A percentile compares a stretch with the other conserved stretches of the same genome.
Evolutionary conservation across 2,888 invertebrate genomes (phyloP).

Genomic region (Timandra comae): DNA sequence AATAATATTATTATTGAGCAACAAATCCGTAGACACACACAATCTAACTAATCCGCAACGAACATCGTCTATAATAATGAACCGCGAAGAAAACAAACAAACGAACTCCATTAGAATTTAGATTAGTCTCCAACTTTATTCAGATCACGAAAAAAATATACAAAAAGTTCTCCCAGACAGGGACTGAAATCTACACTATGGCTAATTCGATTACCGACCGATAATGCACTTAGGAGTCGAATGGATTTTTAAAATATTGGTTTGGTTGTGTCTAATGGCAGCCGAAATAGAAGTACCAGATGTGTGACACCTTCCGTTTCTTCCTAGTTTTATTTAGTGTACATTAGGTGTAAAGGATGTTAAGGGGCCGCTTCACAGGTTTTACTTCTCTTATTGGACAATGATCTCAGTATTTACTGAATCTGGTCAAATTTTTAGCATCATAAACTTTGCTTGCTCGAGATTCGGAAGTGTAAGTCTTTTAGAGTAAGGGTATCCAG

Average conservation of each 20-base stretch:
- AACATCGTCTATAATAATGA: too few relatives aligned
- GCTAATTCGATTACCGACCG: constrained; percentile 19
- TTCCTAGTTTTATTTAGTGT: background rate
- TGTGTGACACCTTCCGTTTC: too few relatives aligned
- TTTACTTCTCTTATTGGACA: background rate
- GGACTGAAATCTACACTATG: constrained; percentile 17
- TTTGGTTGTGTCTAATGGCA: too few relatives aligned
- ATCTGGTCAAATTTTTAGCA: too few relatives aligned
- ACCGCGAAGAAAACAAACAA: constrained; percentile 18
- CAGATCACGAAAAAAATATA: constrained; percentile 11
- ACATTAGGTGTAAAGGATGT: constrained; percentile 13
- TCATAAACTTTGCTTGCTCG: too few relatives aligned
- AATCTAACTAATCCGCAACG: too few relatives aligned
- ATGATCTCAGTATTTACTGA: background rate
- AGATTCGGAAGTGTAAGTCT: too few relatives aligned
- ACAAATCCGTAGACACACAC: too few relatives aligned
- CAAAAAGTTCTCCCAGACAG: constrained; percentile 13
- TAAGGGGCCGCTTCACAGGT: constrained; percentile 1
- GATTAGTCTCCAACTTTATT: constrained; percentile 22
- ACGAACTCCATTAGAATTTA: constrained; percentile 23
- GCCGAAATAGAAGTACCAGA: too few relatives aligned
- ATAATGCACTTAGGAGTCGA: constrained; percentile 3
- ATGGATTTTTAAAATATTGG: too few relatives aligned
- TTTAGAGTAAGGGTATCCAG: too few relatives aligned
- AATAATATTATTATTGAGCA: too few relatives aligned